phyloP scores from a whole-genome alignment of 1,140 invertebrate species.

The Drosophila sucinea region DNA sequence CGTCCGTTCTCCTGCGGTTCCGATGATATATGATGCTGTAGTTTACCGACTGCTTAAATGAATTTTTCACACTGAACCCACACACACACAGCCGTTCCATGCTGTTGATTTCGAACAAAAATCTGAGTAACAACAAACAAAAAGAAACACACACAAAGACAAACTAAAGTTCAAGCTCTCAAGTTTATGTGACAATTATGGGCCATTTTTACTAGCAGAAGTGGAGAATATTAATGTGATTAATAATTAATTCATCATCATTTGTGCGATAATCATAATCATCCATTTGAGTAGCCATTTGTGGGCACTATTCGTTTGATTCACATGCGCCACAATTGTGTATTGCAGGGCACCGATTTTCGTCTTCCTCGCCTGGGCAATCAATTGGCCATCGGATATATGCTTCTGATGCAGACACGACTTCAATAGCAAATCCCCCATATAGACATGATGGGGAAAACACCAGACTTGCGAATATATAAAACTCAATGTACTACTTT shows the following conservation, averaged over 20 bases:
- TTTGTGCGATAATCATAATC: neutral
- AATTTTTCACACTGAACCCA: conserved; percentile 68
- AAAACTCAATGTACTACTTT: conserved; percentile 1
- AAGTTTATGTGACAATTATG: conserved; percentile 69
- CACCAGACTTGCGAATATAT: conserved; percentile 7
- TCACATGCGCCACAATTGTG: conserved; percentile 1
- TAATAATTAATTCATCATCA: conserved; percentile 6
- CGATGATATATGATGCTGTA: conserved; percentile 69
- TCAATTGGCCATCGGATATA: neutral
- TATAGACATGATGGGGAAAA: conserved; percentile 17
- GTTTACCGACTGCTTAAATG: conserved; percentile 79
- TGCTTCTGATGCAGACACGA: neutral
- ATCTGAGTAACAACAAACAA: conserved; percentile 46
- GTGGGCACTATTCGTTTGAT: neutral
- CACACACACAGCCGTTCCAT: conserved; percentile 41
- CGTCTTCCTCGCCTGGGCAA: neutral
- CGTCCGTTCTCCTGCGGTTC: conserved; percentile 12
- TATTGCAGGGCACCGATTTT: conserved; percentile 6
- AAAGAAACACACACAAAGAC: conserved; percentile 13
- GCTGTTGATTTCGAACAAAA: conserved; percentile 73
- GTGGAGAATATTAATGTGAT: conserved; percentile 11
- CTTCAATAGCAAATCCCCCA: conserved; percentile 10
- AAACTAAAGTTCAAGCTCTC: conserved; percentile 1
- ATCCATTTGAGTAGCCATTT: neutral
- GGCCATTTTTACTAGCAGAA: conserved; percentile 37